phyloP scores from a whole-genome alignment of 2,888 invertebrate genomes.

The Amphipoea lucens region DNA sequence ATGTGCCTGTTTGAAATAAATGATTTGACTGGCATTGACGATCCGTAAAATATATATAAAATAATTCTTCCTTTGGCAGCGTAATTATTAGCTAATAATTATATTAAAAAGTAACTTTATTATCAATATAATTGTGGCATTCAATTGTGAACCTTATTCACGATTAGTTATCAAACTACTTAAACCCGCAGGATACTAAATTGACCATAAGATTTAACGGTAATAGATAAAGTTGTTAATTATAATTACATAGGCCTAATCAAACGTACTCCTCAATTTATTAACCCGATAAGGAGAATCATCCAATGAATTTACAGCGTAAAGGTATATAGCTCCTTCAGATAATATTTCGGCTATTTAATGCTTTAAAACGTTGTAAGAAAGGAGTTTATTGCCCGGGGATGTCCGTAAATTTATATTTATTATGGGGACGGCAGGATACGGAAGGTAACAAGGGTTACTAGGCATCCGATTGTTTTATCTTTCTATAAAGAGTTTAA shows the following conservation, averaged over 20 bases:
- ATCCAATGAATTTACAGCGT: constrained; percentile 56
- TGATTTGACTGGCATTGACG: background rate
- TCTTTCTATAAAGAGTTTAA: constrained; percentile 10
- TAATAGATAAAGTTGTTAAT: constrained; percentile 36
- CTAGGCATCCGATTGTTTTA: constrained; percentile 35
- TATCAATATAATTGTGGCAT: background rate
- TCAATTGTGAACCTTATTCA: background rate
- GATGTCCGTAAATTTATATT: constrained; percentile 62
- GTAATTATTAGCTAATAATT: background rate
- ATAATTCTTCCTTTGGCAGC: background rate
- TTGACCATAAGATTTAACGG: constrained; percentile 25
- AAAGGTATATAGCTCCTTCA: constrained; percentile 53
- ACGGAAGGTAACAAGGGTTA: constrained; percentile 47
- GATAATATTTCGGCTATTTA: constrained; percentile 59
- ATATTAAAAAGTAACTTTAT: background rate
- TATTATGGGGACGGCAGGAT: constrained; percentile 45
- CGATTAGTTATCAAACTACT: background rate
- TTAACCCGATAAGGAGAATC: constrained; percentile 55
- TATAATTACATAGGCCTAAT: constrained; percentile 40
- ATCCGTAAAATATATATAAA: too few species aligned
- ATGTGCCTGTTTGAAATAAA: background rate
- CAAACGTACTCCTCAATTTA: constrained; percentile 40
- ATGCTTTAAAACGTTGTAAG: constrained; percentile 56
- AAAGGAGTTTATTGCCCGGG: constrained; percentile 65
- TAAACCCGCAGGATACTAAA: constrained; percentile 14